These are phyloP conservation scores for Gerris lacustris DNA, from an alignment of 2,888 invertebrate genomes.

Conservation along the genomic window DNA sequence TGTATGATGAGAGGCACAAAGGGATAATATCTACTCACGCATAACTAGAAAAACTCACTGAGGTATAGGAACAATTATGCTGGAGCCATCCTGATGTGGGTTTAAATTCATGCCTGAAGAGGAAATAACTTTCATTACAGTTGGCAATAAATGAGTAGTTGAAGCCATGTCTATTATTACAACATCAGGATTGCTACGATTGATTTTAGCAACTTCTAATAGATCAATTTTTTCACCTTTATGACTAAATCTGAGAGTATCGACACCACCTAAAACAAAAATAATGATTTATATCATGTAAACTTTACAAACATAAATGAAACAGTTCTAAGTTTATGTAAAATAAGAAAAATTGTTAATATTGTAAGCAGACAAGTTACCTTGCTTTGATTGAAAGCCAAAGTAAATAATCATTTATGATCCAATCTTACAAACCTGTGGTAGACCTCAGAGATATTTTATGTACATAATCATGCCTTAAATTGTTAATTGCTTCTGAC, in stretches of 20 bases:
- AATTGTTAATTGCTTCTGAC: slow-evolving; percentile 44
- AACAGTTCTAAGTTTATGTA: no score
- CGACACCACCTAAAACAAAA: slow-evolving; percentile 52
- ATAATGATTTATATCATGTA: neutral
- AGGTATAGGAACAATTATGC: slow-evolving; percentile 74
- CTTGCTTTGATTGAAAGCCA: no score
- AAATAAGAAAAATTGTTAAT: no score
- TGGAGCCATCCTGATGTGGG: slow-evolving; percentile 89
- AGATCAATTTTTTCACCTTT: slow-evolving; percentile 70
- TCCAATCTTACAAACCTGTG: neutral
- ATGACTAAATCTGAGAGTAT: slow-evolving; percentile 57
- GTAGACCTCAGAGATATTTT: slow-evolving; percentile 1
- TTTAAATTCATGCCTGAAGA: slow-evolving; percentile 81
- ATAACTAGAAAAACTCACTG: slow-evolving; percentile 46
- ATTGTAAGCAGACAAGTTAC: no score
- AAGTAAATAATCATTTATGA: no score
- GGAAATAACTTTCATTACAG: slow-evolving; percentile 59
- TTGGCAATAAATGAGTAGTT: slow-evolving; percentile 75
- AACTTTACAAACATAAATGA: neutral
- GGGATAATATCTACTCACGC: no score
- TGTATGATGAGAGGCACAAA: no score
- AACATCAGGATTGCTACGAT: slow-evolving; percentile 73
- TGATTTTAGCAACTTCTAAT: slow-evolving; percentile 78
- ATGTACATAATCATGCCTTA: neutral
- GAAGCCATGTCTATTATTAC: slow-evolving; percentile 70